Evolutionary conservation across 2,888 invertebrate species (phyloP), one percentile per base, ranked within the genome.

Genomic region (Leucophenga montana): DNA sequence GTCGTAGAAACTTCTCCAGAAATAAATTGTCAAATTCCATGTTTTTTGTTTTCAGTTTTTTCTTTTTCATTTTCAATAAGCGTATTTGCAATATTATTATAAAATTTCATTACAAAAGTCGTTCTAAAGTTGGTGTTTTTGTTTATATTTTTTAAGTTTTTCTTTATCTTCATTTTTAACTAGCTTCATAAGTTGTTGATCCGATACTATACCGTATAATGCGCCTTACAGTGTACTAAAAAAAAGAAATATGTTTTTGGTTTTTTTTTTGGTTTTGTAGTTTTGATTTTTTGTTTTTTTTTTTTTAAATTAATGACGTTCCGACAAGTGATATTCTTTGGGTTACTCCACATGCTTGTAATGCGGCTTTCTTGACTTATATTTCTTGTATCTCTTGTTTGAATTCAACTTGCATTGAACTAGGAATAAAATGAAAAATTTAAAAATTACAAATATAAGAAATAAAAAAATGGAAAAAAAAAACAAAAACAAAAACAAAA

Each of bases 211-310:
- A 81, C 79, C 44, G 80, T 82, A 59, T 79, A 80, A 33, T 82
- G 77, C 62, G 77, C 76, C 71, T 80, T 80, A 56, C 80, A 80
- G 66, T 82, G 76, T 62, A 80, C 80, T 80, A 69, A 66, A 82
- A 79, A 0, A 62, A 46, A 62, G 18, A 14, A 18, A 18, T 22
- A 46, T 50, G 8, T 2, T 14, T 46, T 27, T 27, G 27, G n/a
- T n/a, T n/a, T n/a, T 27, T 27, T 27, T 27, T 27, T 27, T 27
- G 27, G 27, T 27, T 27, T 27, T 27, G 27, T 27, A 4, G 27
- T 27, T 27, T 27, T 27, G 27, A 27, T 27, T 27, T 27, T 27
- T 27, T 27, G 27, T 27, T 27, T 2, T 27, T 27, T 27, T 27
- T 27, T 27, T 4, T 31, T 9, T 20, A 56, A 1, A 56, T 20